A percentile compares a stretch with the other conserved stretches of the same genome.
Evolutionary conservation across 2,888 invertebrate genomes (phyloP).

Genomic region (Unio pictorum): DNA sequence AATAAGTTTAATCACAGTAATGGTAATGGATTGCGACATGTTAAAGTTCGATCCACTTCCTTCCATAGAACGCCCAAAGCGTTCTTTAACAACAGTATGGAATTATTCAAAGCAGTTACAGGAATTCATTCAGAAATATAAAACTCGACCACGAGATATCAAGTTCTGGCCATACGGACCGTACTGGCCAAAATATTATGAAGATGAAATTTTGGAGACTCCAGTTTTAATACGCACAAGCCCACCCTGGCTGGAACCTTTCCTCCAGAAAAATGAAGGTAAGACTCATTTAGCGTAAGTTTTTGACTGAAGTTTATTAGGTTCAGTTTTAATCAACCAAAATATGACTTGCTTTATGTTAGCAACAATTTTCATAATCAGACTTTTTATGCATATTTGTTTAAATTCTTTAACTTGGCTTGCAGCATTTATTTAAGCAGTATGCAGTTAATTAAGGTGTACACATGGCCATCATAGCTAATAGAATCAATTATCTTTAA

Average conservation of each 20-base stretch:
- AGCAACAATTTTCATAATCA: too few relatives aligned
- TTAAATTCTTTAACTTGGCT: too few relatives aligned
- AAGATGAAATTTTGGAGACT: slow-evolving; percentile 54
- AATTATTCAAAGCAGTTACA: slow-evolving; percentile 62
- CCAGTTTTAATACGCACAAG: slow-evolving; percentile 42
- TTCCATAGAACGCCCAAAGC: slow-evolving; percentile 20
- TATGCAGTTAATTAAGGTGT: too few relatives aligned
- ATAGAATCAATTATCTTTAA: too few relatives aligned
- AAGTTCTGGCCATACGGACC: slow-evolving; percentile 69
- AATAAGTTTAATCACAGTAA: too few relatives aligned
- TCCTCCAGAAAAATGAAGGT: slow-evolving; percentile 35
- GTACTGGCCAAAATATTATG: slow-evolving; percentile 62
- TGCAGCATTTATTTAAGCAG: too few relatives aligned
- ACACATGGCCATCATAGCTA: too few relatives aligned
- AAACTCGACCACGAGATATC: slow-evolving; percentile 62
- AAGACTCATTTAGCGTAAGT: slow-evolving; percentile 7
- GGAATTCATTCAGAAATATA: slow-evolving; percentile 60
- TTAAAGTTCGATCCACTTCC: background rate
- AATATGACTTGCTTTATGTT: too few relatives aligned
- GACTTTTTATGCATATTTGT: too few relatives aligned
- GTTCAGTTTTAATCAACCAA: too few relatives aligned
- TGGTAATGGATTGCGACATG: too few relatives aligned
- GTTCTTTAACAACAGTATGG: slow-evolving; percentile 39
- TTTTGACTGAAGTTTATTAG: background rate
- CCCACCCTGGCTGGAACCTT: slow-evolving; percentile 42